Evolutionary conservation across 2,113 vertebrate species (phyloP), one percentile per base, ranked within the genome.

Genomic region (Catharus minimus): DNA sequence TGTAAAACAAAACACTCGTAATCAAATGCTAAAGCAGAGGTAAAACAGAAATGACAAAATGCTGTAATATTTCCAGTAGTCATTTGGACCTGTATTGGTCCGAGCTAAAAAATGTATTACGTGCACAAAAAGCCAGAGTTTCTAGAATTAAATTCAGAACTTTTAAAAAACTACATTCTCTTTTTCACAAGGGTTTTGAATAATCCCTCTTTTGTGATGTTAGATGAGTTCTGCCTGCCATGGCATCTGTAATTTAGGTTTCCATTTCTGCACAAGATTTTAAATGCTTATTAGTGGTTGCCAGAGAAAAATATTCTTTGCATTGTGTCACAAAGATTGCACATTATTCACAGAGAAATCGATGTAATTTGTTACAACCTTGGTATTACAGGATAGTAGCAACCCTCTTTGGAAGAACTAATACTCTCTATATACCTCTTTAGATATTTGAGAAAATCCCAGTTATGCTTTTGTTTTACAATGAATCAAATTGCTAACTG

Each of bases 221-320:
- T 71, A 93, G 68, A 94, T 57, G 77, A 95, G 77, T 90, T 94
- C 90, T 94, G 88, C 88, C 92, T 94, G 92, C 92, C 93, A 87
- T 82, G 69, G 92, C 93, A 94, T 92, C 77, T 95, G 66, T 95
- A 95, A 96, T 96, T 94, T 95, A 95, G 90, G 93, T 95, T 96
- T 96, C 93, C 95, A 93, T 95, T 94, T 95, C 95, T 93, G 95
- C 92, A 90, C 74, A 82, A 76, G 83, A 86, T 92, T 95, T 96
- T 94, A 95, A 95, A 96, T 84, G 86, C 92, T 95, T 93, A 93
- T 94, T 93, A 96, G 74, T 73, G 61, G 77, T 72, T 95, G 88
- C 92, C 90, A 91, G 66, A 95, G 82, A 90, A 93, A 95, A 95
- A 90, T 82, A 94, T 84, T 91, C 94, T 95, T 86, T 89, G 83